Percentiles rank a stretch among this genome's conserved stretches.
Evolutionary conservation across 2,797 vertebrate genomes (phyloP).

Genomic region (Cryptoprocta ferox): DNA sequence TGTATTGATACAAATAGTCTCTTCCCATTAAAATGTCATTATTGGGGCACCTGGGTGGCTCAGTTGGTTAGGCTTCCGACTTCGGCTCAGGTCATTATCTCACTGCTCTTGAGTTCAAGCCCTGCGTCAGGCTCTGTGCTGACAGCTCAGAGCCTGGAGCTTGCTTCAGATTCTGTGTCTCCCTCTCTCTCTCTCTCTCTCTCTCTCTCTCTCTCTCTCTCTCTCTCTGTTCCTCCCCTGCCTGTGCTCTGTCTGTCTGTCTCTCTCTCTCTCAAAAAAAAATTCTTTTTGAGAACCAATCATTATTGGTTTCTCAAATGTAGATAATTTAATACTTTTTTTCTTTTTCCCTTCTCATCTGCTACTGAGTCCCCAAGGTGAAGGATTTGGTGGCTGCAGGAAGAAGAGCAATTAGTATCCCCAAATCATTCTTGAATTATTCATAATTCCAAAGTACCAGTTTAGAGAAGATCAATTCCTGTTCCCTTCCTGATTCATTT

Average conservation of each 20-base stretch:
- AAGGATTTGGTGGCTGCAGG: background rate
- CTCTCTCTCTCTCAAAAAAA: too few species aligned
- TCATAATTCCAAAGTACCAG: constrained; percentile 36
- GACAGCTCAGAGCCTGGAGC: too few species aligned
- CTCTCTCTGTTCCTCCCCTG: too few species aligned
- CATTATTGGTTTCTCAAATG: background rate
- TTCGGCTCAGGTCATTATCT: too few species aligned
- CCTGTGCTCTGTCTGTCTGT: too few species aligned
- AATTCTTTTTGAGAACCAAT: too few species aligned
- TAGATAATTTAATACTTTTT: background rate
- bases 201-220: too few species aligned
- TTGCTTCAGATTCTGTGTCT: too few species aligned
- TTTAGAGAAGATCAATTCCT: constrained; percentile 33
- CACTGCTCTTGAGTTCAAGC: too few species aligned
- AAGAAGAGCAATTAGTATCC: background rate
- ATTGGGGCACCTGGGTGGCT: background rate
- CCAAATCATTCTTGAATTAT: constrained; percentile 35
- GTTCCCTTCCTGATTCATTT: constrained; percentile 11
- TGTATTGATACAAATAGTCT: background rate
- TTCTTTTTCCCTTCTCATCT: background rate
- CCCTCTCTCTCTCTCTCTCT: too few species aligned
- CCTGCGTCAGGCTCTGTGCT: too few species aligned
- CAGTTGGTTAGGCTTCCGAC: too few species aligned
- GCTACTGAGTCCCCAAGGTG: background rate
- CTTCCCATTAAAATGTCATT: background rate